These are phyloP conservation scores for Aspidiotus destructor DNA, from an alignment of 2,888 invertebrate genomes.

Conservation along the genomic window DNA sequence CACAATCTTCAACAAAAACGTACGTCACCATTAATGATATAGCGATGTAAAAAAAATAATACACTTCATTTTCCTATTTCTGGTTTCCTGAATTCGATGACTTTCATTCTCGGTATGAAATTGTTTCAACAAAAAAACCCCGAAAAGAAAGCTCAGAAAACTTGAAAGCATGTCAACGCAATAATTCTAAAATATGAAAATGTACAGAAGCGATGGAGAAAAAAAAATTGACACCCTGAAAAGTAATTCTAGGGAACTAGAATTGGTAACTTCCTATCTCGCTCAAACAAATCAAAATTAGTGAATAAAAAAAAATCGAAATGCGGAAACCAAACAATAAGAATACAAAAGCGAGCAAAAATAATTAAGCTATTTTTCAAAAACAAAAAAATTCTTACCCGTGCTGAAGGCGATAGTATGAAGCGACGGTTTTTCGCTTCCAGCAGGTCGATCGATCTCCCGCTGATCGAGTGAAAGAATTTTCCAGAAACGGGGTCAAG, in stretches of 20 bases:
- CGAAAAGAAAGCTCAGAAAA: too few relatives aligned
- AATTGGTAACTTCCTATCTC: background rate
- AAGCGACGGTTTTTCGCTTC: conserved; percentile 80
- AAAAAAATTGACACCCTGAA: too few relatives aligned
- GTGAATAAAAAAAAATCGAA: background rate
- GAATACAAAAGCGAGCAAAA: conserved; percentile 31
- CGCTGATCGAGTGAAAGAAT: conserved; percentile 49
- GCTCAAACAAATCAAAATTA: background rate
- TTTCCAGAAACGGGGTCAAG: conserved; percentile 67
- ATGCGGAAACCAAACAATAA: background rate
- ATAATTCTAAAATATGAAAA: too few relatives aligned
- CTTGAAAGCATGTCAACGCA: too few relatives aligned
- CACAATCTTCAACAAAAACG: background rate
- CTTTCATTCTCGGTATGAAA: too few relatives aligned
- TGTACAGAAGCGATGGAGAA: too few relatives aligned
- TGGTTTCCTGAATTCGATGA: too few relatives aligned
- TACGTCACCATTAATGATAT: too few relatives aligned
- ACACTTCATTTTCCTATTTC: too few relatives aligned
- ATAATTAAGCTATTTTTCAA: conserved; percentile 33
- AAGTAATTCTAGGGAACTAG: too few relatives aligned
- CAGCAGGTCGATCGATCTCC: conserved; percentile 55
- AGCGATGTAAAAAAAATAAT: too few relatives aligned
- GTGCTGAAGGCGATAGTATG: conserved; percentile 80
- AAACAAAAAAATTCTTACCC: conserved; percentile 59
- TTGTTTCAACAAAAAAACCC: too few relatives aligned